Base-by-base conservation (phyloP, 2,888 invertebrate species). In the Oscheius onirici region DNA sequence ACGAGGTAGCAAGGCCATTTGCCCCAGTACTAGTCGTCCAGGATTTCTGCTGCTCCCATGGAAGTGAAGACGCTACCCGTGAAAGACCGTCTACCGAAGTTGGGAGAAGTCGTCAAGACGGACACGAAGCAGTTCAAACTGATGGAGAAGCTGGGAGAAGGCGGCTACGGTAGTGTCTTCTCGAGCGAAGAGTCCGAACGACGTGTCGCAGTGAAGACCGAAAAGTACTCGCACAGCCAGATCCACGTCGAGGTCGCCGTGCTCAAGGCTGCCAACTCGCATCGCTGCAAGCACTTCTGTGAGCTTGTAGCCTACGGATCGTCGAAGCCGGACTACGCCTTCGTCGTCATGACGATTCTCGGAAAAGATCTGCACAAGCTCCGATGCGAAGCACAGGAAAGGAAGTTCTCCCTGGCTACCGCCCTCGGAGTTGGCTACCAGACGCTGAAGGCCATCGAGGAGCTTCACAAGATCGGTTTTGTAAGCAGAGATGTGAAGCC, bases 401-500 rank as follows among this genome's bases (percentile, higher is more conserved):
- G 79, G 20, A 77, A 75, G 43, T 84, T 83, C 75, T 63, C 79
- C 2, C 55, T 78, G 5, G 67, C 75, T 24, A 84, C 84, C 2
- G 79, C 80, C 13, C 68, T 81, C 44, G 67, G 79, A 5, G 43
- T 83, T 24, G 81, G 75, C 10, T 69, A 77, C 11, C 79, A 82
- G 72, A 80, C 83, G 3, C 69, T 84, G 44, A 78, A 77, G 71
- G 83, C 81, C 1, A 76, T 82, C 52, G 77, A 80, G 67, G 83
- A 83, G 52, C 76, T 83, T 3, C 83, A 83, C 60, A 72, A 75
- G 24, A 68, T 81, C 51, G 80, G 83, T 3, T 83, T 69, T 69
- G 65, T 83, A 11, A 77, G 75, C 2, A 76, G 84, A 34, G 84
- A 84, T 74, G 73, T 84, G 24, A 84, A 84, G 69, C 83, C 84